Base-by-base conservation (phyloP, 92 coral and sea anemone genomes). In the Muricea muricata region DNA sequence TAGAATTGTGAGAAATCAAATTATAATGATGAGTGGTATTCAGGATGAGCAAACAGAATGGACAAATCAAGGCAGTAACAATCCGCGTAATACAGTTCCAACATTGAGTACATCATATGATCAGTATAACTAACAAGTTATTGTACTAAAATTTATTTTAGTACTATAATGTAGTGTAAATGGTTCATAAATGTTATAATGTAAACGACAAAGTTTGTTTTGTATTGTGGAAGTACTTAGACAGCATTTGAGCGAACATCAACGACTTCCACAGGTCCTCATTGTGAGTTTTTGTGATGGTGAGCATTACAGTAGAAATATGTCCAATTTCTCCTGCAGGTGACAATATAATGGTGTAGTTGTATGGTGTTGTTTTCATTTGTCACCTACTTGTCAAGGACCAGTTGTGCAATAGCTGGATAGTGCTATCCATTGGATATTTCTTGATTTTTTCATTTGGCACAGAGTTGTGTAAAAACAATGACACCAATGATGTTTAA, bases 31-130 rank as follows among this genome's bases (percentile, higher is more conserved):
- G 80, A 75, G 14, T 75, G 80, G 26, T 20, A 28, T 47, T 28
- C 80, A 47, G 14, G 65, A 48, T 54, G 45, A 75, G 12, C 80
- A 75, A 45, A 40, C 65, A 52, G 80, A 31, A 47, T 75, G 80
- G 80, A 42, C 80, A 47, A 28, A 14, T 17, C 80, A 48, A 47
- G 35, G 30, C 34, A 40, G 6, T 48, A 15, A 24, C 9, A 39
- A 47, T 47, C 65, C 34, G 14, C 37, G 7, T 48, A 15, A 10
- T 47, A 40, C 80, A 40, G 80, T 41, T 47, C 42, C 65, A 75
- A 75, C 65, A 47, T 75, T 75, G 48, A 75, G 50, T 75, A 15
- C 65, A 47, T 47, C 65, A n/a, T 75, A 75, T 47, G 80, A 75
- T 31, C 80, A 47, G 24, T 75, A 24, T 35, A 47, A 50, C 26